phyloP scores from a whole-genome alignment of 2,888 invertebrate species.

The Opisthograptis luteolata region DNA sequence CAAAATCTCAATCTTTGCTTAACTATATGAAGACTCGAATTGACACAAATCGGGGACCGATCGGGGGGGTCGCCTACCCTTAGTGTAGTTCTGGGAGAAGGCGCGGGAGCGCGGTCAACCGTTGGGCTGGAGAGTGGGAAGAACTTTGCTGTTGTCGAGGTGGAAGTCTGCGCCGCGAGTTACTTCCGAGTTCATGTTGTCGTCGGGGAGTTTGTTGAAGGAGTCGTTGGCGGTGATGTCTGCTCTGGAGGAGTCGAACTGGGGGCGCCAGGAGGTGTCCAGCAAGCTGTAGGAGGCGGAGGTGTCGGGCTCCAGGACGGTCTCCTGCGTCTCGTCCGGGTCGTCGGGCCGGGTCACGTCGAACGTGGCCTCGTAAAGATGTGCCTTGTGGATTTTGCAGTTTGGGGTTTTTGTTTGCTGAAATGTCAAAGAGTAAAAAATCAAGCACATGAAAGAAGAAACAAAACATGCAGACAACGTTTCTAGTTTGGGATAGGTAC shows the following conservation, averaged over 20 bases:
- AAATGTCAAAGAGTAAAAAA: no score
- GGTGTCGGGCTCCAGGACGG: conserved; percentile 48
- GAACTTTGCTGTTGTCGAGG: conserved; percentile 70
- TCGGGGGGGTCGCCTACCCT: conserved; percentile 72
- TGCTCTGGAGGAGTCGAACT: conserved; percentile 41
- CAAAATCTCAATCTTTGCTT: conserved; percentile 63
- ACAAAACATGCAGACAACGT: no score
- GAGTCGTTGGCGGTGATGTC: conserved; percentile 48
- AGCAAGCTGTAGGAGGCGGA: conserved; percentile 50
- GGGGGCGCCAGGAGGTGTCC: conserved; percentile 64
- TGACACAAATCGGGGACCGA: conserved; percentile 49
- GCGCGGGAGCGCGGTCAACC: conserved; percentile 58
- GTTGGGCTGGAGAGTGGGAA: conserved; percentile 76
- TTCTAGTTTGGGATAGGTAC: no score
- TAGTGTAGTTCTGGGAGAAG: conserved; percentile 58
- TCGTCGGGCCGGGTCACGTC: conserved; percentile 66
- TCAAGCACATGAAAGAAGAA: no score
- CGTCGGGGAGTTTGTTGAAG: conserved; percentile 71
- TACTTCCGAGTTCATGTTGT: conserved; percentile 78
- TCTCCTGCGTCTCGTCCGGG: conserved; percentile 63
- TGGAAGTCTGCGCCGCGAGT: conserved; percentile 55
- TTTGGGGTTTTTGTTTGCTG: conserved; percentile 71
- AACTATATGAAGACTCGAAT: conserved; percentile 54
- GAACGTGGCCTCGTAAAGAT: conserved; percentile 58
- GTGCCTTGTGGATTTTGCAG: conserved; percentile 62